A percentile compares a stretch with the other conserved stretches of the same genome.
Evolutionary conservation across 1,140 invertebrate species (phyloP).

Genomic region (Eurosta solidaginis): DNA sequence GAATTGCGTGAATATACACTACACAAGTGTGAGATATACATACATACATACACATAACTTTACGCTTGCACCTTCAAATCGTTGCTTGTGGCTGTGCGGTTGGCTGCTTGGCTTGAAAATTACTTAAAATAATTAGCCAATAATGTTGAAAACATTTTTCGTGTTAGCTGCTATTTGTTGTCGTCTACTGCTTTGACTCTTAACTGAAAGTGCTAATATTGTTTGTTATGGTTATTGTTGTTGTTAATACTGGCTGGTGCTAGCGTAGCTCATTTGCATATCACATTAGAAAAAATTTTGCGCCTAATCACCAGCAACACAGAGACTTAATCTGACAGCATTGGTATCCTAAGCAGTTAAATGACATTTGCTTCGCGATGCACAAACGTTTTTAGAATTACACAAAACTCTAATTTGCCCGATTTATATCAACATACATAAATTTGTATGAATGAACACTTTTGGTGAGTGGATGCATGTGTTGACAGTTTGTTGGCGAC

Average conservation of each 20-base stretch:
- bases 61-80: not conserved
- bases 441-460: not conserved
- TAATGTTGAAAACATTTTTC: conserved; percentile 1
- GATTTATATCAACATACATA: not conserved
- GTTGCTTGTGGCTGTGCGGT: not conserved
- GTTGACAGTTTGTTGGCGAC: not conserved
- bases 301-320: conserved; percentile 21
- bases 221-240: not conserved
- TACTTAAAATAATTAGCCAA: conserved; percentile 29
- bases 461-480: not conserved
- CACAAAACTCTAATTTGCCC: not conserved
- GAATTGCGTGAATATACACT: too few relatives aligned
- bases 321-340: not conserved
- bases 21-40: not conserved
- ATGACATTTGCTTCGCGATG: not conserved
- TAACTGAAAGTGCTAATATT: not conserved
- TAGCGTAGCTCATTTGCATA: not conserved
- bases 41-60: not conserved
- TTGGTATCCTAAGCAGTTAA: not conserved
- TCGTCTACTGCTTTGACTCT: not conserved
- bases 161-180: not conserved
- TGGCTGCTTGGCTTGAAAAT: not conserved
- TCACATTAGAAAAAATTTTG: conserved; percentile 20
- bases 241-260: not conserved
- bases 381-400: not conserved